Conservation (phyloP, 1,140 invertebrate genomes). For the Lucilia sericata region DNA sequence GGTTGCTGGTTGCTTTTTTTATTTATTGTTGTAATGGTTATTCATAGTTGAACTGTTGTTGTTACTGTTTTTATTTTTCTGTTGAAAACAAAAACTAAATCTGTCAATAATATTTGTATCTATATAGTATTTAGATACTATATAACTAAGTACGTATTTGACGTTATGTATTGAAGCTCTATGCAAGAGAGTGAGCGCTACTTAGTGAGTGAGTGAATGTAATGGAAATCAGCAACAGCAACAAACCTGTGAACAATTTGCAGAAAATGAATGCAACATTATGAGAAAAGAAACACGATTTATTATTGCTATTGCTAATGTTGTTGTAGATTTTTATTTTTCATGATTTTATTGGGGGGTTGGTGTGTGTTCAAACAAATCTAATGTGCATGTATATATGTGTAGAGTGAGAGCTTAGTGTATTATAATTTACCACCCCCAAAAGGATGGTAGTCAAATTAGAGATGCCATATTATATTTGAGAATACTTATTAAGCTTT, state of each 20-base stretch:
- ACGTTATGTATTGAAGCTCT: not conserved
- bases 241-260: not conserved
- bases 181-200: no score
- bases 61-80: no score
- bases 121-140: not conserved
- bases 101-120: not conserved
- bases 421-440: no score
- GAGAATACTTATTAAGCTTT: no score
- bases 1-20: not conserved
- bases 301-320: not conserved
- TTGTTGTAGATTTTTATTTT: not conserved
- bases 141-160: not conserved
- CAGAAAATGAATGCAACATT: not conserved
- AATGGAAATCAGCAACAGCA: no score
- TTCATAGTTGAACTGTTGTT: not conserved
- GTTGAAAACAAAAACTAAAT: not conserved
- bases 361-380: not conserved
- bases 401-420: no score
- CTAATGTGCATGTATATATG: no score
- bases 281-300: slow-evolving; percentile 14
- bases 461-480: no score
- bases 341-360: not conserved
- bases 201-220: no score
- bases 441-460: no score
- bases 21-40: not conserved